Conservation (phyloP, 1,140 invertebrate genomes). For the Pogonomyrmex californicus region DNA sequence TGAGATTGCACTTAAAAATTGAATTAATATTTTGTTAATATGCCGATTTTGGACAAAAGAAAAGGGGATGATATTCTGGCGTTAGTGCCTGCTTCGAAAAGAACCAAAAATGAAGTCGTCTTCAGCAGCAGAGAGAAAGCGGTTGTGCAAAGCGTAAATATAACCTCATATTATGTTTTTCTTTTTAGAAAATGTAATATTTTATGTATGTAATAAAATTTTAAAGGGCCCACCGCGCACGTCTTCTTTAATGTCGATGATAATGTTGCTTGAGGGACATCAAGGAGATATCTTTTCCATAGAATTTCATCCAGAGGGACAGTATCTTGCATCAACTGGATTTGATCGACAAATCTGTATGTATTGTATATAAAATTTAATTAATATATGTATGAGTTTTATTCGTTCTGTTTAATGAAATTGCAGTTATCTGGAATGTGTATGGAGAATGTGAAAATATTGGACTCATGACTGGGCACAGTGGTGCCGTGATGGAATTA, state of each 20-base stretch:
- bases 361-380: neutral
- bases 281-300: slow-evolving; percentile 97
- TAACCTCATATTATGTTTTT: slow-evolving; percentile 62
- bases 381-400: neutral
- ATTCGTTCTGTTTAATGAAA: neutral
- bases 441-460: slow-evolving; percentile 99
- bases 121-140: slow-evolving; percentile 90
- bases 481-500: slow-evolving; percentile 98
- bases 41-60: slow-evolving; percentile 88
- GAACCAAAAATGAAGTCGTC: slow-evolving; percentile 91
- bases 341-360: slow-evolving; percentile 98
- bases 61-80: slow-evolving; percentile 91
- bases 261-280: slow-evolving; percentile 99
- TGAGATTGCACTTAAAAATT: slow-evolving; percentile 4
- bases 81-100: slow-evolving; percentile 90
- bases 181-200: neutral
- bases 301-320: slow-evolving; percentile 98
- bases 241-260: slow-evolving; percentile 96
- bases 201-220: slow-evolving; percentile 14
- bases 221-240: slow-evolving; percentile 92
- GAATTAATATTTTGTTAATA: slow-evolving; percentile 71
- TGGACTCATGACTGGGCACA: slow-evolving; percentile 96
- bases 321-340: slow-evolving; percentile 97
- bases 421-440: slow-evolving; percentile 98
- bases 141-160: slow-evolving; percentile 88